Evolutionary conservation across 2,797 vertebrate genomes (phyloP), one percentile per base, ranked within the genome.

Genomic region (Channallabes apus): DNA sequence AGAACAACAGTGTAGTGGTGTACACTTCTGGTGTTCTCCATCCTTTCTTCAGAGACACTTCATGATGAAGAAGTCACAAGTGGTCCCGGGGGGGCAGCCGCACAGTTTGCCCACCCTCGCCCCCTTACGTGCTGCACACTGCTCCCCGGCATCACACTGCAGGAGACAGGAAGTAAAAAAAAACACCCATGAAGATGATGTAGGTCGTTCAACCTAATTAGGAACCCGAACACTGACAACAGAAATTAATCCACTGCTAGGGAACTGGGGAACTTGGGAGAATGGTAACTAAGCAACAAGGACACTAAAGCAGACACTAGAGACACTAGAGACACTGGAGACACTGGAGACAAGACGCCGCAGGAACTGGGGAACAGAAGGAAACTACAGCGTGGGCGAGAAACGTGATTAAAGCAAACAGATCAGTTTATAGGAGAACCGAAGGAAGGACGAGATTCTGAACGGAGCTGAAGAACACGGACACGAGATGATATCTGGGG

Each of bases 51-150:
- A 95, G 91, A 95, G 91, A 88, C 94, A 95, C 85, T 95, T 94
- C 4, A 96, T 94, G 56, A 94, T 92, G 86, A 94, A 91, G 73
- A 96, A 93, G 90, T 96, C 94, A 84, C 96, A 96, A 79, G 94
- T 77, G 14, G 95, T 95, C n/a, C 95, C 94, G 0, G 89, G 89
- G 32, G 95, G 94, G 88, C 96, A 96, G 92, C 93, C 93, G 90
- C 96, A 95, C 87, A 95, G 91, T 1, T 93, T 95, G 68, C 96
- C 96, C 4, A 96, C 93, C 0, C 95, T 94, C 0, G 96, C 91
- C 0, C 96, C 96, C 90, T 93, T 95, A 87, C 95, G 92, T 84
- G 96, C 93, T 0, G 95, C 96, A 29, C 96, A 97, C 0, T 93
- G 92, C 80, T 96, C 93, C 14, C 95, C 83, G 0, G 92, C 93